Base-by-base conservation (phyloP, 2,888 invertebrate species). In the Ctenicera cuprea region DNA sequence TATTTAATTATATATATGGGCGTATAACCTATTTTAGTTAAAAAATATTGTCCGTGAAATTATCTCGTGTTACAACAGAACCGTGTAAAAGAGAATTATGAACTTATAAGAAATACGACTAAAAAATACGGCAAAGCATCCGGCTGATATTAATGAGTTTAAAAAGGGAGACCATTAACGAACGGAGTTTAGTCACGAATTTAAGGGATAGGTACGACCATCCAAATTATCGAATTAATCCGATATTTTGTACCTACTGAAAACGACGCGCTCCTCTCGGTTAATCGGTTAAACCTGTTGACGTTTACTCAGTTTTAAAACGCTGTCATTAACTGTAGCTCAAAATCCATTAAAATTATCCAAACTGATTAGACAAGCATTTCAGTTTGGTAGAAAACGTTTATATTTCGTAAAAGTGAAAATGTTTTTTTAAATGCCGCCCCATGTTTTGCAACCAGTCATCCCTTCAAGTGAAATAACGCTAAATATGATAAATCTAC, bases 221-320 rank as follows among this genome's bases (percentile, higher is more conserved):
- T 41, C 38, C 30, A 38, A 59, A 59, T 59, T 59, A 59, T 59
- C 59, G 59, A 59, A 59, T 59, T 59, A 59, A 59, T 59, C 38
- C 59, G 59, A 59, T 59, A 59, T 59, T 59, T 59, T 59, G 59
- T 38, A 59, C 33, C 59, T 59, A 59, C 37, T 38, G 41, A 37
- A 57, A 59, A 59, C 59, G 59, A 59, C 59, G 37, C 38, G 33
- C 22, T 59, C 38, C 38, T 38, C 37, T 38, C 30, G 54, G 59
- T 59, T 59, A 59, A 59, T 59, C 59, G 59, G 59, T 59, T 57
- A 37, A 57, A 57, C 57, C 57, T 33, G 57, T 57, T 59, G 33
- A 38, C 33, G 38, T 59, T 59, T 59, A 59, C 33, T 59, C 16
- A 33, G 33, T 59, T 59, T 59, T 59, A 38, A 59, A 59, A 20